Base-by-base conservation (phyloP, 2,888 invertebrate species). In the Agriopis marginaria region DNA sequence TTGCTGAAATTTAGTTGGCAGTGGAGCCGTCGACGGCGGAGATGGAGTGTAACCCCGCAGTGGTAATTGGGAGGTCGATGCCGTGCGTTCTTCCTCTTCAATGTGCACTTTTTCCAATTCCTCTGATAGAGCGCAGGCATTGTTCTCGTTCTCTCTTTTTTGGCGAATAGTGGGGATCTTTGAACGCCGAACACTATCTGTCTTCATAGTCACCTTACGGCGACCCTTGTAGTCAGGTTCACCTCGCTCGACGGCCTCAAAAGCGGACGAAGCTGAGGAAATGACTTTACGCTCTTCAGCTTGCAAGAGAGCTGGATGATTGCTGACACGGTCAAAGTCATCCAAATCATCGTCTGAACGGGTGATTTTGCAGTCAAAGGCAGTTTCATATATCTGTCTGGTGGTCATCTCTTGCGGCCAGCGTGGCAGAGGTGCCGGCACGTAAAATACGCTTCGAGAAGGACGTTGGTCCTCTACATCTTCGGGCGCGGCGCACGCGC, bases 361-460 rank as follows among this genome's bases (percentile, higher is more conserved):
- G 84, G 96, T 96, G 82, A 97, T 96, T 90, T 97, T 97, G 89
- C 97, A 97, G 90, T 98, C 98, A 89, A 98, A 98, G 69, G 98
- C 98, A 67, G 98, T 98, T 91, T 98, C 98, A 89, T 98, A 98
- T 66, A 98, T 95, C 90, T 97, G 97, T 82, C 97, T 95, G 88
- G 94, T 92, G 79, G 95, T 95, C 92, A 95, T 95, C 83, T 95
- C 95, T 91, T 91, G 93, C 84, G 94, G 93, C 90, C 95, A 96
- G 88, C 96, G 95, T 81, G 96, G 95, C 87, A 96, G 93, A 76
- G 96, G 95, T 82, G 96, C 96, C 83, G 96, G 96, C 86, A 96
- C 96, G 89, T 96, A 96, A 91, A 96, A 96, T 81, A 96, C 95
- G 91, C 96, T 96, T 80, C 96, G 94, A 77, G 95, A 92, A 83